Conservation (phyloP, 1,140 invertebrate genomes). For the Homalodisca vitripennis region DNA sequence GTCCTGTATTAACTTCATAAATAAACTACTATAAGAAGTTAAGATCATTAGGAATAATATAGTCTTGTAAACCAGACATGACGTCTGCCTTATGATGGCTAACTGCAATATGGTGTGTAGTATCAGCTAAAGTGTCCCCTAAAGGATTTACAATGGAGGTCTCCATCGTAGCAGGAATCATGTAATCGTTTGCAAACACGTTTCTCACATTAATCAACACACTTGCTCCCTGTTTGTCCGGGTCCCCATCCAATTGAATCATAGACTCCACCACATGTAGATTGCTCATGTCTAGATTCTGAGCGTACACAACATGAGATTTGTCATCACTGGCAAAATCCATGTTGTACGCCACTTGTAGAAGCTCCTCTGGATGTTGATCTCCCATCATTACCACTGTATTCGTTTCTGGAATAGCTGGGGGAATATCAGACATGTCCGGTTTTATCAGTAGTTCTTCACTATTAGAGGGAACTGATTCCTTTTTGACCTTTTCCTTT, state of each 20-base stretch:
- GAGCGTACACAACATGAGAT: constrained; percentile 25
- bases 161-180: not conserved
- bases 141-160: not conserved
- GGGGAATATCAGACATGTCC: too few relatives aligned
- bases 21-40: too few relatives aligned
- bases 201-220: not conserved
- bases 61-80: constrained; percentile 1
- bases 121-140: not conserved
- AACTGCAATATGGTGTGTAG: not conserved
- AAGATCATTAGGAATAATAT: not conserved
- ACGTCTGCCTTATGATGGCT: not conserved
- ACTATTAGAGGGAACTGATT: too few relatives aligned
- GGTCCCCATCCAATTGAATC: constrained; percentile 22
- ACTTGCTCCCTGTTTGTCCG: constrained; percentile 1
- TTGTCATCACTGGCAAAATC: not conserved
- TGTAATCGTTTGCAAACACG: not conserved
- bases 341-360: constrained; percentile 30
- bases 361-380: not conserved
- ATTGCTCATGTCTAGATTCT: constrained; percentile 26
- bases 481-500: not conserved
- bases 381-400: not conserved
- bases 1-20: too few relatives aligned
- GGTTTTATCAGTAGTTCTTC: too few relatives aligned
- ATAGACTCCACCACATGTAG: constrained; percentile 28
- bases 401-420: not conserved